Conservation (phyloP, 2,113 vertebrate species). For the Caretta caretta region DNA sequence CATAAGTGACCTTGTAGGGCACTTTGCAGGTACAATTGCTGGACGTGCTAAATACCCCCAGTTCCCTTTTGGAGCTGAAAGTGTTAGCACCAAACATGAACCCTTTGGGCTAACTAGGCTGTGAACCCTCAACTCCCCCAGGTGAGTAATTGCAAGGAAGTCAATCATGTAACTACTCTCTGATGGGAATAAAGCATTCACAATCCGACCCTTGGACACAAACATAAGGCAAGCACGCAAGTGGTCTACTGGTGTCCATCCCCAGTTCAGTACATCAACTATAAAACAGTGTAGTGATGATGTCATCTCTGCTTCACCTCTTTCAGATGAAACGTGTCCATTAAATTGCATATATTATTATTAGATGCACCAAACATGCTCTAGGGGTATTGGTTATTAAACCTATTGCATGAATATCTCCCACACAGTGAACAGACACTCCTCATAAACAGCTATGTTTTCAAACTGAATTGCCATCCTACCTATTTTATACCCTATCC, state of each 20-base stretch:
- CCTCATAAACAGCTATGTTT: constrained; percentile 9
- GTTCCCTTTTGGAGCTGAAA: background rate
- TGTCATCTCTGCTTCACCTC: rapidly evolving
- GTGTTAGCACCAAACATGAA: rapidly evolving
- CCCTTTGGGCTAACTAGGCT: rapidly evolving
- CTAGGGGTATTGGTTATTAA: background rate
- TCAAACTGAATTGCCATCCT: constrained; percentile 37
- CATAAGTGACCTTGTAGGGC: too few relatives aligned
- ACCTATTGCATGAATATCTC: background rate
- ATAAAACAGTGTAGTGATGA: rapidly evolving
- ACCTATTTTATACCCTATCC: constrained; percentile 52
- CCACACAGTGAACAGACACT: constrained; percentile 34
- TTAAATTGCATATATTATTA: background rate
- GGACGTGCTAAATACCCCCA: background rate
- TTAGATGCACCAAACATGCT: background rate
- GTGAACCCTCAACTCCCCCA: rapidly evolving
- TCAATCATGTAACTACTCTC: rapidly evolving
- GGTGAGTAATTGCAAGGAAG: rapidly evolving
- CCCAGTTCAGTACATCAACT: background rate
- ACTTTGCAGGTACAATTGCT: background rate
- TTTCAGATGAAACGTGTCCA: rapidly evolving
- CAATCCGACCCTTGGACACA: background rate
- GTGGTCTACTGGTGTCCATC: rapidly evolving
- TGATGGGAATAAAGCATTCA: rapidly evolving
- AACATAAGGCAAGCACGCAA: rapidly evolving